Evolutionary conservation across 1,140 invertebrate species (phyloP).

Genomic region (Megalopta genalis): DNA sequence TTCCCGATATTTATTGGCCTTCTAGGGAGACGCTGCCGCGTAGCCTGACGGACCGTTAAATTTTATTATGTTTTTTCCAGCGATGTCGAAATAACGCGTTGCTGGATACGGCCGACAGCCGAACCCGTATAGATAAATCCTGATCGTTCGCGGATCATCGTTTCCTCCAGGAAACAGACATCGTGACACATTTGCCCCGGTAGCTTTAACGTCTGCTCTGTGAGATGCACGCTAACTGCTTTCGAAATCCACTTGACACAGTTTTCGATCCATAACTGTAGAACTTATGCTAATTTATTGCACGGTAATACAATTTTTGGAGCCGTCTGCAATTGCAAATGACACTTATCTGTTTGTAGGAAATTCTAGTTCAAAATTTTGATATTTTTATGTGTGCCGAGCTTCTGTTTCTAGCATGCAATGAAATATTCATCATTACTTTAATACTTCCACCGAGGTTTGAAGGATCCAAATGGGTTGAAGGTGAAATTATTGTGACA

Average conservation of each 20-base stretch:
- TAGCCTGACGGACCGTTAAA: slow-evolving; percentile 75
- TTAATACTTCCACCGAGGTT: no score
- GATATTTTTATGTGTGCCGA: no score
- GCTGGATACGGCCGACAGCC: slow-evolving; percentile 48
- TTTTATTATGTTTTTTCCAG: slow-evolving; percentile 74
- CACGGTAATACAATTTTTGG: neutral
- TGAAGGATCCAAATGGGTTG: no score
- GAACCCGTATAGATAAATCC: slow-evolving; percentile 57
- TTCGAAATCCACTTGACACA: neutral
- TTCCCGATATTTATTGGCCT: slow-evolving; percentile 76
- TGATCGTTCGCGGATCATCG: slow-evolving; percentile 47
- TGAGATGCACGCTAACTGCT: neutral
- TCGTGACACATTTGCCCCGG: neutral
- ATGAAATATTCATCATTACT: no score
- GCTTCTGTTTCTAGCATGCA: no score
- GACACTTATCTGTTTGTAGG: no score
- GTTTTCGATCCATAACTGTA: neutral
- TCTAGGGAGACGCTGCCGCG: slow-evolving; percentile 21
- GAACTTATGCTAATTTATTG: neutral
- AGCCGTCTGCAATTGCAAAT: neutral
- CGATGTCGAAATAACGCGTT: slow-evolving; percentile 62
- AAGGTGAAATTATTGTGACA: no score
- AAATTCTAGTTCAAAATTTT: no score
- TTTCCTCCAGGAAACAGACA: slow-evolving; percentile 27
- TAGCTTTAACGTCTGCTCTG: neutral